Evolutionary conservation across 1,140 invertebrate species (phyloP), one percentile per base, ranked within the genome.

Genomic region (Brachionus rotundiformis): DNA sequence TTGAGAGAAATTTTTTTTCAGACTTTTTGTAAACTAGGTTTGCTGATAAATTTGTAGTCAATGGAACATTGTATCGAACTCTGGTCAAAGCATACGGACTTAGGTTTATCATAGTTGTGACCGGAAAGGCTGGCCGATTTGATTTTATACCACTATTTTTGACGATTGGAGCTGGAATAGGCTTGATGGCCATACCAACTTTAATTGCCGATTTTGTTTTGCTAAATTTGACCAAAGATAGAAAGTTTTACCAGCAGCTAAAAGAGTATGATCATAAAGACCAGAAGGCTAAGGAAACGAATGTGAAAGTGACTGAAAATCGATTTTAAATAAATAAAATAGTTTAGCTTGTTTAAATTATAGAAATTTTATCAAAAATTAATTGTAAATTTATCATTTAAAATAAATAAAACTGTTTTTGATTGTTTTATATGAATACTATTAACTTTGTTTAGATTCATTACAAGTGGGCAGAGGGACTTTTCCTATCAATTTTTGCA

Each of bases 11-110:
- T n/a, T 61, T 23, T 6, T 82, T 80, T 77, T 82, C 19, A 10
- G 5, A 19, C 36, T 81, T 77, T 84, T 83, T 84, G 7, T 65
- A 44, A 19, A 25, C 16, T 80, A 89, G 88, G 77, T 89, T 89
- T 85, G 88, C 89, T 1, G 84, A 89, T 82, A 89, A 89, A 84
- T 88, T 85, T 77, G 82, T 82, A 31, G 82, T 81, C 0, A 84
- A 85, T 84, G 87, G 86, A 25, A 85, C 84, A 71, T 84, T 88
- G 44, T 85, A 85, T 47, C 83, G 90, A 61, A 90, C 89, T 4
- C 82, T 91, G 59, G 85, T 86, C 71, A 83, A 83, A 82, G 83
- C 83, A 5, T 83, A 82, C 31, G 83, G 83, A 10, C 23, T 83
- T 3, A 31, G 65, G 27, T 83, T 83, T 77, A 63, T 83, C 27